Evolutionary conservation across 2,888 invertebrate genomes (phyloP).

Genomic region (Camponotus fellah): DNA sequence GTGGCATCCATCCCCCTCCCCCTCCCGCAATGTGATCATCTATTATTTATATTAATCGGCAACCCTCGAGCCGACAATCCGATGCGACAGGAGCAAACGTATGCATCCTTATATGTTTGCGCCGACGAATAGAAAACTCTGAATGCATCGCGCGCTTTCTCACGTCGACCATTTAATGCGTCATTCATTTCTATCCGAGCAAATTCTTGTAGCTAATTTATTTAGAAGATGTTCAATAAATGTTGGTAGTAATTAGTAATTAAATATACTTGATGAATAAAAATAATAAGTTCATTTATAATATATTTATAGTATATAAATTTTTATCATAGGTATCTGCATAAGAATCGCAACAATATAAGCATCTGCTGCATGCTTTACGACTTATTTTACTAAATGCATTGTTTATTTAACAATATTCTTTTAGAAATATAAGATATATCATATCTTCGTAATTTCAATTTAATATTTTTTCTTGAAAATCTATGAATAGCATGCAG

Average conservation of each 20-base stretch:
- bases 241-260: background rate
- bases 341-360: too few species aligned
- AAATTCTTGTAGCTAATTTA: conserved; percentile 6
- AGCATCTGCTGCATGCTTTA: too few species aligned
- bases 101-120: background rate
- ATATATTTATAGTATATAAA: too few species aligned
- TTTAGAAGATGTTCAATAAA: background rate
- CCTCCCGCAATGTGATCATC: conserved; percentile 65
- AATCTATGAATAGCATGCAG: too few species aligned
- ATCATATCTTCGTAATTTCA: too few species aligned
- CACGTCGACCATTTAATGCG: conserved; percentile 8
- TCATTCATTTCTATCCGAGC: background rate
- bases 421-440: too few species aligned
- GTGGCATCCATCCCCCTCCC: conserved; percentile 63
- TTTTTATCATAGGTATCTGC: too few species aligned
- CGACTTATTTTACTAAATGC: too few species aligned
- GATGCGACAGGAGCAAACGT: background rate
- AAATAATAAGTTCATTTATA: background rate
- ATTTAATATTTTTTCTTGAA: too few species aligned
- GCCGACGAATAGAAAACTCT: background rate
- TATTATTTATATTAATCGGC: conserved; percentile 82
- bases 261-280: background rate
- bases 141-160: background rate
- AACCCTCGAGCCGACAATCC: conserved; percentile 16
- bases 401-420: too few species aligned